Base-by-base conservation (phyloP, 1,140 invertebrate genomes). In the Neuroterus valhalla region DNA sequence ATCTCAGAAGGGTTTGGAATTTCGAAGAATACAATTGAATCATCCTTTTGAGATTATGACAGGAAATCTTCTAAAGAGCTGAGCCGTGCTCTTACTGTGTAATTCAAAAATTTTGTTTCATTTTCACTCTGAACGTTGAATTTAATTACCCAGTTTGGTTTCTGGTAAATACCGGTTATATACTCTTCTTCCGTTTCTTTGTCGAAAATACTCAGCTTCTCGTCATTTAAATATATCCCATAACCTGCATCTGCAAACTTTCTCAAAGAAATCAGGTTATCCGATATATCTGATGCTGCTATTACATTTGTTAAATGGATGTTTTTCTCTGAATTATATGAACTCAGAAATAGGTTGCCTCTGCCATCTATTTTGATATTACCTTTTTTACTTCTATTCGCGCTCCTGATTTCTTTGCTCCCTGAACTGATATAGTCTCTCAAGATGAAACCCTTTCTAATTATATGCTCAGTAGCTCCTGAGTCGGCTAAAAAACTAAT, bases 261-360 rank as follows among this genome's bases (percentile, higher is more conserved):
- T 75, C 77, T 72, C 3, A 78, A 42, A 12, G 71, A 78, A n/a
- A 75, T 26, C 21, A 78, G 42, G 42, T 78, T 78, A n/a, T 72
- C 70, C 0, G 77, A 78, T 11, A 75, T 21, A 70, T 78, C 50
- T 62, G 52, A 21, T 15, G 72, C 68, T 67, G 23, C 38, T 50
- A 66, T 52, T 42, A 70, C 62, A 43, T 75, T 71, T 17, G 74
- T 19, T 42, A 71, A 26, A 66, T 71, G 68, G 3, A 79, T 66
- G 4, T 14, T 31, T 62, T 70, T 26, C 19, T 68, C 45, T 19
- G 50, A 68, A 62, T 43, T 14, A 69, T 69, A 66, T 3, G 45
- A 42, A 14, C 66, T 66, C 11, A 74, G 21, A 17, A 17, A 50
- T 68, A 75, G 19, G 26, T 71, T 31, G 12, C 69, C 72, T 66